phyloP scores from a whole-genome alignment of 1,140 invertebrate species.

The Macrobrachium rosenbergii region DNA sequence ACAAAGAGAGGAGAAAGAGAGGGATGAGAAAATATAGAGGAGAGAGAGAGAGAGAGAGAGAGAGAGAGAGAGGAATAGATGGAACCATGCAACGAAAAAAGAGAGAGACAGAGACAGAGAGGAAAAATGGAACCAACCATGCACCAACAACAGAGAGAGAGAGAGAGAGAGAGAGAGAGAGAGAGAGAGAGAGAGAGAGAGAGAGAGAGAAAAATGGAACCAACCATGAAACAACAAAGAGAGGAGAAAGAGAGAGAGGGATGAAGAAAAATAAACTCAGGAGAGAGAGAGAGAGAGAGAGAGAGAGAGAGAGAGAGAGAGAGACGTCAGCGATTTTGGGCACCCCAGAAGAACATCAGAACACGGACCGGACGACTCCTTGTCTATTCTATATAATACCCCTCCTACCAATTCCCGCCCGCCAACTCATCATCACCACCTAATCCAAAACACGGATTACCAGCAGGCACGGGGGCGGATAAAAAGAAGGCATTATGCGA shows the following conservation, averaged over 20 bases:
- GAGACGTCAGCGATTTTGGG: no score
- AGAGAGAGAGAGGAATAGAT: neutral
- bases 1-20: neutral
- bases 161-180: constrained; percentile 28
- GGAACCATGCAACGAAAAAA: neutral
- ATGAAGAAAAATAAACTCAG: no score
- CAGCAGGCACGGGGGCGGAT: no score
- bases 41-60: constrained; percentile 3
- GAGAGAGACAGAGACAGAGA: neutral
- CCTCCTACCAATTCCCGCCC: no score
- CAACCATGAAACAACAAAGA: neutral
- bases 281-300: constrained; percentile 1
- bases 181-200: constrained; percentile 31
- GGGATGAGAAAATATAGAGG: no score
- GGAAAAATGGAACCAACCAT: no score
- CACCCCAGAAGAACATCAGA: no score
- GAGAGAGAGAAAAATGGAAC: constrained; percentile 10
- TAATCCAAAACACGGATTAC: no score
- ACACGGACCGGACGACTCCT: neutral
- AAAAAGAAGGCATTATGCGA: no score
- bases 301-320: constrained; percentile 1
- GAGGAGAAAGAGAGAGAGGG: neutral
- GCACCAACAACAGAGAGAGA: neutral
- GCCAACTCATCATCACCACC: no score
- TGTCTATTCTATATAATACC: neutral